Base-by-base conservation (phyloP, 2,888 invertebrate genomes). In the Cryptosula pallasiana region DNA sequence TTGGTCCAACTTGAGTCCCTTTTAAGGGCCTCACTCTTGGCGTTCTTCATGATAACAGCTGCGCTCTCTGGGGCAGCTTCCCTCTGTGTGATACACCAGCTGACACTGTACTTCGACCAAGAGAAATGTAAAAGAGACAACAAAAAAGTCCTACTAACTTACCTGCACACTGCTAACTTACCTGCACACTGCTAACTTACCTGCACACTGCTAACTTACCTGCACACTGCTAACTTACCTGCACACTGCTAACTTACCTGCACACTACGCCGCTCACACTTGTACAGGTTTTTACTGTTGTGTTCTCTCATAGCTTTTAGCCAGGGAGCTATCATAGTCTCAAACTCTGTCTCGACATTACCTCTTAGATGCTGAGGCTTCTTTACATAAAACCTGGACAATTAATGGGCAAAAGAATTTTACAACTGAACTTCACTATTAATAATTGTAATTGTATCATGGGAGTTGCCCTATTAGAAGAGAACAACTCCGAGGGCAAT, bases 331-430 rank as follows among this genome's bases (percentile, higher is more conserved):
- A 63, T 9, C 32, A 63, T 32, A 32, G 29, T 32, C 34, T 63
- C 2, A 9, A 63, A 32, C n/a, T 63, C 63, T 27, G n/a, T 32
- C 34, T 34, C 63, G 20, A 63, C 63, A 63, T 32, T n/a, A 13
- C 63, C 63, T 34, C 25, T 63, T 16, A 63, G 27, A 20, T 63
- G 20, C 32, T 63, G 63, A 13, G 63, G 63, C 34, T 63, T 63
- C n/a, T 63, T 63, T 5, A 63, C 32, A 32, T 63, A 63, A 32
- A 63, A 63, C 63, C 63, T 63, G 57, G 3, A 5, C 45, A 45
- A n/a, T n/a, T n/a, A n/a, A n/a, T n/a, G n/a, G n/a, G n/a, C n/a
- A n/a, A n/a, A n/a, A n/a, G n/a, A n/a, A n/a, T n/a, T n/a, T n/a
- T n/a, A n/a, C n/a, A n/a, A n/a, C n/a, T n/a, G n/a, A n/a, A n/a